Base-by-base conservation (phyloP, 1,140 invertebrate genomes). In the Asbolus verrucosus region DNA sequence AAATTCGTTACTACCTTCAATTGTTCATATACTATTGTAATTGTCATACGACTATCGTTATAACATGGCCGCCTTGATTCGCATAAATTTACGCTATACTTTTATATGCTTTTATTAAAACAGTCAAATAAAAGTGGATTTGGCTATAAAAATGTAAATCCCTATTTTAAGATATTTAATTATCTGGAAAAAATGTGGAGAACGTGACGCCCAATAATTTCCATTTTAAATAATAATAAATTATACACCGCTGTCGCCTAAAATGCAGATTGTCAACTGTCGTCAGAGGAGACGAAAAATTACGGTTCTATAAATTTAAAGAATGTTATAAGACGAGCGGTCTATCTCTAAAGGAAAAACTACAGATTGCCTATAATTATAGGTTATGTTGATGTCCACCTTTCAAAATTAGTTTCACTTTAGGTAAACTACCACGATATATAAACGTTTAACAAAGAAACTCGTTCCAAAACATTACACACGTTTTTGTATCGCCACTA, bases 21-120 rank as follows among this genome's bases (percentile, higher is more conserved):
- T 75, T 75, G 71, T 75, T 71, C 71, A 73, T 71, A 60, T 54
- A 43, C 70, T 70, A 72, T 76, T 75, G 76, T 76, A 65, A 72
- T 72, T 75, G 76, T 77, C 76, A 33, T 62, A 24, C 15, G 11
- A 36, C n/a, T 27, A 8, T 27, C 24, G 8, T 27, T 14, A 16
- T 8, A 61, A 14, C 11, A 43, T 43, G 63, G 63, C 43, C 43
- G 43, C n/a, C 54, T 46, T n/a, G 15, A 65, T 66, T 66, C 46
- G 39, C 41, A 46, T 31, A 39, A n/a, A n/a, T n/a, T n/a, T n/a
- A n/a, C n/a, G n/a, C n/a, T n/a, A n/a, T n/a, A n/a, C n/a, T n/a
- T n/a, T n/a, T n/a, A n/a, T n/a, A n/a, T n/a, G n/a, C n/a, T n/a
- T n/a, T 27, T 27, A 27, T 36, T 36, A 11, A 4, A n/a, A 2